A percentile compares a stretch with the other conserved stretches of the same genome.
Evolutionary conservation across 2,797 vertebrate species (phyloP).

Genomic region (Platyrinchus mystaceus): DNA sequence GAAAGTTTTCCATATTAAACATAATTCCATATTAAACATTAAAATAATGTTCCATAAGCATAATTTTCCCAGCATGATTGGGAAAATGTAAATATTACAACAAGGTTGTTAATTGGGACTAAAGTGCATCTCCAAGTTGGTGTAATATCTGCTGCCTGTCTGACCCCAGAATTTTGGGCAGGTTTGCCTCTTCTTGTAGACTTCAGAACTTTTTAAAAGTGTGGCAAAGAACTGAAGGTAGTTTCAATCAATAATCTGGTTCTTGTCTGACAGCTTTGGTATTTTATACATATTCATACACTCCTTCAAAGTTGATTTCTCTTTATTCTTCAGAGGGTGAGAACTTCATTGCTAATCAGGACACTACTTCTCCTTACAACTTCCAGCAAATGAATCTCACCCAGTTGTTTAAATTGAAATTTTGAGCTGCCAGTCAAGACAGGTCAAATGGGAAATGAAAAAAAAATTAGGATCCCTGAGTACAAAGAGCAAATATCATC

Average conservation of each 20-base stretch:
- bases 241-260: slow-evolving; percentile 50
- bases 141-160: background rate
- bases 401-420: slow-evolving; percentile 46
- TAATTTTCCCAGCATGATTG: background rate
- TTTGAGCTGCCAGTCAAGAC: slow-evolving; percentile 43
- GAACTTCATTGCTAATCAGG: slow-evolving; percentile 61
- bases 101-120: background rate
- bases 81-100: background rate
- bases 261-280: slow-evolving; percentile 34
- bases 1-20: background rate
- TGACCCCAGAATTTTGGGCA: background rate
- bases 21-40: background rate
- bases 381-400: slow-evolving; percentile 57
- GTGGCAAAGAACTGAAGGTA: slow-evolving; percentile 16
- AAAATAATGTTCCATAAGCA: no score
- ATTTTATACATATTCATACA: slow-evolving; percentile 49
- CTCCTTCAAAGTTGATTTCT: slow-evolving; percentile 50
- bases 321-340: slow-evolving; percentile 61
- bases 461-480: background rate
- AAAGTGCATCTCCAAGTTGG: background rate
- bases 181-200: background rate
- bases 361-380: slow-evolving; percentile 51
- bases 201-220: slow-evolving; percentile 33
- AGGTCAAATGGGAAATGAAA: slow-evolving; percentile 46
- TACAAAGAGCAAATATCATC: background rate